Evolutionary conservation across 2,113 vertebrate genomes (phyloP).

Genomic region (Aspidoscelis tigris): DNA sequence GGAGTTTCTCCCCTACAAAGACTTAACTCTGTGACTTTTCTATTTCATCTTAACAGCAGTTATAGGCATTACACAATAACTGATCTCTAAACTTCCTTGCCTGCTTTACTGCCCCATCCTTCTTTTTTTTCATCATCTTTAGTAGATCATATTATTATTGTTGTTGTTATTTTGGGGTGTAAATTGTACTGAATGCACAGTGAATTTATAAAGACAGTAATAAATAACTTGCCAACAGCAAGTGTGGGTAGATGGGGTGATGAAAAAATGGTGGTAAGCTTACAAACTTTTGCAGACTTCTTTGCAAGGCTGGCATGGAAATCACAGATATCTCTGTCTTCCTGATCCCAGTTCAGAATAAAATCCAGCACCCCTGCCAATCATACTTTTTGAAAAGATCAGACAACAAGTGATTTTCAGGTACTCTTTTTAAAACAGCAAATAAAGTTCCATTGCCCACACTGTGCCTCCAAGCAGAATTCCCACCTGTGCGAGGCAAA

Average conservation of each 20-base stretch:
- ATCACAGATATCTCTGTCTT: too few species aligned
- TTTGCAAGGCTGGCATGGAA: background rate
- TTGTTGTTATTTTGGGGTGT: background rate
- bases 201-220: background rate
- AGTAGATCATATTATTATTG: background rate
- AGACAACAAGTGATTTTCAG: conserved; percentile 30
- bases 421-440: conserved; percentile 42
- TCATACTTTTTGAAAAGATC: background rate
- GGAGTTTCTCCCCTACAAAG: too few species aligned
- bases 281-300: background rate
- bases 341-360: background rate
- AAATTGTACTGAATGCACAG: background rate
- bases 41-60: too few species aligned
- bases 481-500: background rate
- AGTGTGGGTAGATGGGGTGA: background rate
- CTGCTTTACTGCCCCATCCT: background rate
- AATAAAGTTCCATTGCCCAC: conserved; percentile 25
- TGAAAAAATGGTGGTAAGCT: background rate
- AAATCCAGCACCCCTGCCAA: background rate
- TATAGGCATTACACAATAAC: background rate
- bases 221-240: background rate
- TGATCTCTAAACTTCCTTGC: background rate
- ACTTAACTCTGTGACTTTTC: too few species aligned
- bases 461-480: conserved; percentile 8
- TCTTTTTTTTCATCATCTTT: background rate